Conservation (phyloP, 2,888 invertebrate species). For the Xanthia togata region DNA sequence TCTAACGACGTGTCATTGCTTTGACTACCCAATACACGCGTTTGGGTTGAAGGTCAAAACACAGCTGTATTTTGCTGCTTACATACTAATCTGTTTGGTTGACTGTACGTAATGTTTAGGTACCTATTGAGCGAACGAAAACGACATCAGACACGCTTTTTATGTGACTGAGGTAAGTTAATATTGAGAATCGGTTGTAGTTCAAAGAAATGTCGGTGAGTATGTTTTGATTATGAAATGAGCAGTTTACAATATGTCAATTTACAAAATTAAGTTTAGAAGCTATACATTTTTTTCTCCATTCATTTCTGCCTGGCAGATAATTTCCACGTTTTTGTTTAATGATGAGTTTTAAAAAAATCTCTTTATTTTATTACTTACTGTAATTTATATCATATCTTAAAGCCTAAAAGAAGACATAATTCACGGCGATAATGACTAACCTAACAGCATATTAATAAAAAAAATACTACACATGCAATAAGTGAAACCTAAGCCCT, state of each 20-base stretch:
- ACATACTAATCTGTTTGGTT: slow-evolving; percentile 12
- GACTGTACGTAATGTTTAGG: slow-evolving; percentile 18
- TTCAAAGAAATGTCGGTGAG: neutral
- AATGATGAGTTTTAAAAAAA: no score
- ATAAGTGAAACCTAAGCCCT: no score
- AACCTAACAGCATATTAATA: no score
- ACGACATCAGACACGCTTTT: slow-evolving; percentile 70
- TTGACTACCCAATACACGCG: neutral
- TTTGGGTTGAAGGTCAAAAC: neutral
- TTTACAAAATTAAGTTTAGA: no score
- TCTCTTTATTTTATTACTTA: neutral
- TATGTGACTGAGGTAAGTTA: slow-evolving; percentile 55
- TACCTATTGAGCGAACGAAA: slow-evolving; percentile 69
- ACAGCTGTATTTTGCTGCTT: neutral
- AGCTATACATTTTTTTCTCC: no score
- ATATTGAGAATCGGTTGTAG: slow-evolving; percentile 39
- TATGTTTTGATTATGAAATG: neutral
- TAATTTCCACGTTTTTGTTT: no score
- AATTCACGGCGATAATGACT: no score
- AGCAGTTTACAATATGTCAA: no score
- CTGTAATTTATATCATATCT: neutral
- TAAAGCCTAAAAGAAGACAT: no score
- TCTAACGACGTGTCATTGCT: neutral
- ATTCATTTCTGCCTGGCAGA: no score
- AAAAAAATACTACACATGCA: no score